phyloP scores from a whole-genome alignment of 2,113 vertebrate species.

The Mormyrus iriodes region DNA sequence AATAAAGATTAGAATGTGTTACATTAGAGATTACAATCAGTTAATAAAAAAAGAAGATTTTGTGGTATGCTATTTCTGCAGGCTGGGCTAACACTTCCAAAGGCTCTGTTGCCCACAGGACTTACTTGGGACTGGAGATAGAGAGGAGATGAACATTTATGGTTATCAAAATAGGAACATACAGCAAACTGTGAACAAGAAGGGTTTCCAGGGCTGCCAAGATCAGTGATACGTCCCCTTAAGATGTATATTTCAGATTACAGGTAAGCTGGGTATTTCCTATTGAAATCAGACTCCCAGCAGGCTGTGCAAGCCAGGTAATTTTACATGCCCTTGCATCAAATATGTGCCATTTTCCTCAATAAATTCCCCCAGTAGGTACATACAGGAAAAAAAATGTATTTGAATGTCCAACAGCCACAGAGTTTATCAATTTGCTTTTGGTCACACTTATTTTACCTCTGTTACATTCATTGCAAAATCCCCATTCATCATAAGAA shows the following conservation, averaged over 20 bases:
- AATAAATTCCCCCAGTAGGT: constrained; percentile 33
- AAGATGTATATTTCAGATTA: background rate
- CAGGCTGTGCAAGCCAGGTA: background rate
- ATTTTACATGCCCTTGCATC: constrained; percentile 1
- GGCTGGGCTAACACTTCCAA: background rate
- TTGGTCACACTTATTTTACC: constrained; percentile 44
- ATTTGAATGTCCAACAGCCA: constrained; percentile 42
- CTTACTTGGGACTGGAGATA: background rate
- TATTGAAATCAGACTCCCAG: constrained; percentile 3
- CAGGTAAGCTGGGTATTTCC: background rate
- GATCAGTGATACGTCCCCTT: background rate
- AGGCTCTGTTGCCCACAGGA: background rate
- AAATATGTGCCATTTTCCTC: constrained; percentile 20
- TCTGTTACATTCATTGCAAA: constrained; percentile 48
- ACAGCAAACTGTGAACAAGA: background rate
- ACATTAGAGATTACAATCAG: background rate
- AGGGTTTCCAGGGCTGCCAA: background rate
- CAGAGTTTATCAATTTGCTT: constrained; percentile 49
- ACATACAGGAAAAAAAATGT: constrained; percentile 24
- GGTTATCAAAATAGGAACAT: background rate
- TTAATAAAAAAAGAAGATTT: background rate
- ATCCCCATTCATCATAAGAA: constrained; percentile 68
- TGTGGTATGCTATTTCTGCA: background rate
- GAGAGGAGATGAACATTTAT: background rate
- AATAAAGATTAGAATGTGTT: background rate